Evolutionary conservation across 1,140 invertebrate species (phyloP).

Genomic region (Epicauta chinensis): DNA sequence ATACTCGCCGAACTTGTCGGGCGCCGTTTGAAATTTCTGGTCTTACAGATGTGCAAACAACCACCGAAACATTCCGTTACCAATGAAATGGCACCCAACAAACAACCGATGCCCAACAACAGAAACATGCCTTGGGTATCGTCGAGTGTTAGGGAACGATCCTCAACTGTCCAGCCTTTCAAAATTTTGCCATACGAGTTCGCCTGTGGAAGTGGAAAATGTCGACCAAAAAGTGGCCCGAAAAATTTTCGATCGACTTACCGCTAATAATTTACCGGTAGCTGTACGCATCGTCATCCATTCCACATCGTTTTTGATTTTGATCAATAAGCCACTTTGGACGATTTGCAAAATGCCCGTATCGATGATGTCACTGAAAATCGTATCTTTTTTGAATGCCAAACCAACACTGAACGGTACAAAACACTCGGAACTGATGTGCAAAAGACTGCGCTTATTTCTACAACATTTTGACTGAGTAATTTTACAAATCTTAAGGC

Average conservation of each 20-base stretch:
- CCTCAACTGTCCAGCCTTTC: constrained; percentile 47
- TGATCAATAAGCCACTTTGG: constrained; percentile 58
- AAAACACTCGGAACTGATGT: constrained; percentile 65
- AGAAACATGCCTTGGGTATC: constrained; percentile 75
- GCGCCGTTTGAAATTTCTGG: constrained; percentile 13
- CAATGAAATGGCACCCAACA: constrained; percentile 50
- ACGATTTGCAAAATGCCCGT: constrained; percentile 50
- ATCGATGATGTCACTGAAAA: constrained; percentile 54
- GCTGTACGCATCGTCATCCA: constrained; percentile 59
- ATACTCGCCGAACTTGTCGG: constrained; percentile 26
- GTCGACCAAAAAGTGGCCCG: no score
- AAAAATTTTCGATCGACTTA: constrained; percentile 31
- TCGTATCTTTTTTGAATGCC: constrained; percentile 52
- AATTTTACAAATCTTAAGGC: no score
- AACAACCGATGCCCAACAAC: constrained; percentile 58
- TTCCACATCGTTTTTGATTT: constrained; percentile 59
- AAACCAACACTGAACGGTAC: constrained; percentile 58
- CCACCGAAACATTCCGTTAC: constrained; percentile 59
- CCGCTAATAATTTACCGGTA: constrained; percentile 53
- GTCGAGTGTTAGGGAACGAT: constrained; percentile 61
- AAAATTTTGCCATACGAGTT: constrained; percentile 23
- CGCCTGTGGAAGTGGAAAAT: constrained; percentile 24
- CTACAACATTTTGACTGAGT: constrained; percentile 19
- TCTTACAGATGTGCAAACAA: constrained; percentile 50
- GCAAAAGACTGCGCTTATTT: constrained; percentile 55